Evolutionary conservation across 2,113 vertebrate species (phyloP).

Genomic region (Onychostruthus taczanowskii): DNA sequence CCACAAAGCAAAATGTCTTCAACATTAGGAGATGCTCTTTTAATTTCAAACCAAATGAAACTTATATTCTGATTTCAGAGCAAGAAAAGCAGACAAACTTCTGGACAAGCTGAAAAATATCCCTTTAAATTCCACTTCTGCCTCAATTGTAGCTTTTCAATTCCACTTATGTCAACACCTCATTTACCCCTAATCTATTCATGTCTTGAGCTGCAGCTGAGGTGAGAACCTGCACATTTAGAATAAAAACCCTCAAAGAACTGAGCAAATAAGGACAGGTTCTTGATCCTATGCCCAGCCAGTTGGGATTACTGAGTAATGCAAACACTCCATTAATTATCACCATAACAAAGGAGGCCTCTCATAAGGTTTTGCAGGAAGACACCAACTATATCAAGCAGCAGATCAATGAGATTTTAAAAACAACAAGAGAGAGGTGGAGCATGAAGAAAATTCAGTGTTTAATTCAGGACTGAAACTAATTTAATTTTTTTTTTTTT

Average conservation of each 20-base stretch:
- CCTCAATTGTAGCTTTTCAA: neutral
- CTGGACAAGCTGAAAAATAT: neutral
- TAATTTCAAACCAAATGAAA: neutral
- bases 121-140: neutral
- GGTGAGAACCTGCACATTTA: conserved; percentile 12
- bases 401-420: neutral
- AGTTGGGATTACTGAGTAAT: neutral
- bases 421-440: neutral
- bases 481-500: neutral
- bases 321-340: neutral
- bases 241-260: conserved; percentile 7
- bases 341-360: neutral
- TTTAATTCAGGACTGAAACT: neutral
- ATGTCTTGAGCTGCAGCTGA: neutral
- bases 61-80: neutral
- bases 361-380: neutral
- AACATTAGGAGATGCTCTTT: neutral
- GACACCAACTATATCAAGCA: neutral
- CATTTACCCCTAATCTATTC: neutral
- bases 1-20: neutral
- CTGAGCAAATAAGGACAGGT: neutral
- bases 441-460: neutral
- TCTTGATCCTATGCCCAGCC: neutral
- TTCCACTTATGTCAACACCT: neutral
- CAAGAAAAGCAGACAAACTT: neutral